phyloP scores from a whole-genome alignment of 2,797 vertebrate genomes.

The Lepilemur ruficaudatus region DNA sequence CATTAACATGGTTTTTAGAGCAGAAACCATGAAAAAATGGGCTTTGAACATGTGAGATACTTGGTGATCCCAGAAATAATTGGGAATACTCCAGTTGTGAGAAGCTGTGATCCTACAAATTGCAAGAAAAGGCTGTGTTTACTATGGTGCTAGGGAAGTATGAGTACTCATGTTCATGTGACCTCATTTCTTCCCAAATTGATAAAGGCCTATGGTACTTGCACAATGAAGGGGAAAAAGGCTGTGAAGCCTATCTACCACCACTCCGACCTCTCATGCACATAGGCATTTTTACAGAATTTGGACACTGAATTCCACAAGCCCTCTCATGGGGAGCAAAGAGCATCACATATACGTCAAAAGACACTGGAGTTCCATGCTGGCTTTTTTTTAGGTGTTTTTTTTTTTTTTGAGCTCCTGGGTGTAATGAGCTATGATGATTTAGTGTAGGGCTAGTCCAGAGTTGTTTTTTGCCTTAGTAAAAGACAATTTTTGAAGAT shows the following conservation, averaged over 20 bases:
- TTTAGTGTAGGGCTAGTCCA: background rate
- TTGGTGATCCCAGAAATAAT: background rate
- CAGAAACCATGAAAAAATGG: background rate
- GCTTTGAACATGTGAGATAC: background rate
- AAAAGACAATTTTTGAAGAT: constrained; percentile 13
- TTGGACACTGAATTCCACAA: background rate
- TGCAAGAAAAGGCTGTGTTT: background rate
- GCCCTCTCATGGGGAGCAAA: background rate
- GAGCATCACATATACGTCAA: background rate
- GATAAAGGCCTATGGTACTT: background rate
- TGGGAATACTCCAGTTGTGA: background rate
- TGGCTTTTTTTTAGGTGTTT: background rate
- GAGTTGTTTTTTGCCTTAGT: background rate
- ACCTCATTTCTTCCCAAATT: background rate
- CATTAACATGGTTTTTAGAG: background rate
- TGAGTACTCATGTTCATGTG: background rate
- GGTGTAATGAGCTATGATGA: background rate
- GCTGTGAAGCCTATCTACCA: background rate
- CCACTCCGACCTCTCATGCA: background rate
- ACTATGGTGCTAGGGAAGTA: background rate
- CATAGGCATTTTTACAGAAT: background rate
- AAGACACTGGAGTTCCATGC: background rate
- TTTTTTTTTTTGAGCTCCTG: background rate
- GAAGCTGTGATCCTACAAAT: background rate
- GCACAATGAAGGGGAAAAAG: constrained; percentile 8